These are phyloP conservation scores for Polypterus bichir DNA, from an alignment of 2,113 vertebrate genomes.

Conservation along the genomic window DNA sequence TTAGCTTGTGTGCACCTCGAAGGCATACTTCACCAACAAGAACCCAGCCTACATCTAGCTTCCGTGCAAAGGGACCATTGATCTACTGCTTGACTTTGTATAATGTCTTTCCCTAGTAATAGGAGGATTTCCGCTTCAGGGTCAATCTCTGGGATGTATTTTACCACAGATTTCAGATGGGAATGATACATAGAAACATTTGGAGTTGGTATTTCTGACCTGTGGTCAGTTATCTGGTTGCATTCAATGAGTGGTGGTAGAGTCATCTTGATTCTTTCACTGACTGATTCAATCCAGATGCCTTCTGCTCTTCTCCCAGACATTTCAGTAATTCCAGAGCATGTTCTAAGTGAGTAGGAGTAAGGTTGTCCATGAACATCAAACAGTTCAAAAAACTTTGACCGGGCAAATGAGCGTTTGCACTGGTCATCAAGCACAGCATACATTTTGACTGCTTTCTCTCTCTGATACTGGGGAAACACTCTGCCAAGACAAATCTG, in stretches of 20 bases:
- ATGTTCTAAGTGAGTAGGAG: background rate
- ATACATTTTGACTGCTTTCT: background rate
- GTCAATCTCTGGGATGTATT: background rate
- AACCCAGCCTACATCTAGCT: background rate
- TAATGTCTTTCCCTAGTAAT: background rate
- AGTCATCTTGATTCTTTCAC: background rate
- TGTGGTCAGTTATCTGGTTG: background rate
- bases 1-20: background rate
- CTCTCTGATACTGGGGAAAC: background rate
- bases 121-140: background rate
- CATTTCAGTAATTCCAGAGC: background rate
- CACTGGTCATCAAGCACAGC: background rate
- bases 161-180: background rate
- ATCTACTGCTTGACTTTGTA: background rate
- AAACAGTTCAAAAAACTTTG: background rate
- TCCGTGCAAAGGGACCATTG: background rate
- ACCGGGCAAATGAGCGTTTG: background rate
- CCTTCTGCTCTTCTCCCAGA: background rate
- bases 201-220: background rate
- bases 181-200: background rate
- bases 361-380: background rate
- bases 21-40: background rate
- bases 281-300: background rate
- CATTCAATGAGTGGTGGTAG: background rate
- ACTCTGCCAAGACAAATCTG: background rate